Evolutionary conservation across 2,888 invertebrate species (phyloP).

Genomic region (Euproctis similis): DNA sequence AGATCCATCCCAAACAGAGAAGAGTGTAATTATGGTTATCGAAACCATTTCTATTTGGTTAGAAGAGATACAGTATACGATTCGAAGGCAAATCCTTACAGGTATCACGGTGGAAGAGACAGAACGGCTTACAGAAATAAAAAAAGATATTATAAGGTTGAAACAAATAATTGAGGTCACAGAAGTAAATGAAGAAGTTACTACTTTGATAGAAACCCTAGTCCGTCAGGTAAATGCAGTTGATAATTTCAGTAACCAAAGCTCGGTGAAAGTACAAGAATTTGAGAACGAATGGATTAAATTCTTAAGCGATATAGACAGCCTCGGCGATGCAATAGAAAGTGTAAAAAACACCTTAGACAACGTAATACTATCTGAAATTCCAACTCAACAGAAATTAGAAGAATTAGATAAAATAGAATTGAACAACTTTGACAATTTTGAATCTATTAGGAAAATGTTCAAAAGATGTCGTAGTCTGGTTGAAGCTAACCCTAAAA

Average conservation of each 20-base stretch:
- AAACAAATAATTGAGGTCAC: slow-evolving; percentile 80
- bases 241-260: slow-evolving; percentile 75
- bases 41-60: slow-evolving; percentile 90
- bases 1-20: slow-evolving; percentile 78
- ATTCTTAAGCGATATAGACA: slow-evolving; percentile 79
- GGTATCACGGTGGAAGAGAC: slow-evolving; percentile 39
- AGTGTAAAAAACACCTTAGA: slow-evolving; percentile 71
- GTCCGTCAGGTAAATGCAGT: slow-evolving; percentile 81
- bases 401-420: slow-evolving; percentile 83
- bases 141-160: slow-evolving; percentile 76
- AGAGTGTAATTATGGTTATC: slow-evolving; percentile 82
- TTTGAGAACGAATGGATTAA: slow-evolving; percentile 82
- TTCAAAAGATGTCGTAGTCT: slow-evolving; percentile 78
- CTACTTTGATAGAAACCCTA: slow-evolving; percentile 77
- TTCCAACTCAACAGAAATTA: slow-evolving; percentile 80
- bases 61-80: slow-evolving; percentile 88
- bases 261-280: slow-evolving; percentile 61
- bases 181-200: slow-evolving; percentile 80
- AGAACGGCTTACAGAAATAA: slow-evolving; percentile 51
- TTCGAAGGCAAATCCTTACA: slow-evolving; percentile 61
- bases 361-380: slow-evolving; percentile 76
- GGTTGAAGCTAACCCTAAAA: slow-evolving; percentile 81
- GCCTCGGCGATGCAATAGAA: slow-evolving; percentile 69
- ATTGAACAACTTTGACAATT: slow-evolving; percentile 77
- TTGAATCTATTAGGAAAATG: slow-evolving; percentile 77